Conservation (phyloP, 2,113 vertebrate genomes). For the Cynoglossus semilaevis region DNA sequence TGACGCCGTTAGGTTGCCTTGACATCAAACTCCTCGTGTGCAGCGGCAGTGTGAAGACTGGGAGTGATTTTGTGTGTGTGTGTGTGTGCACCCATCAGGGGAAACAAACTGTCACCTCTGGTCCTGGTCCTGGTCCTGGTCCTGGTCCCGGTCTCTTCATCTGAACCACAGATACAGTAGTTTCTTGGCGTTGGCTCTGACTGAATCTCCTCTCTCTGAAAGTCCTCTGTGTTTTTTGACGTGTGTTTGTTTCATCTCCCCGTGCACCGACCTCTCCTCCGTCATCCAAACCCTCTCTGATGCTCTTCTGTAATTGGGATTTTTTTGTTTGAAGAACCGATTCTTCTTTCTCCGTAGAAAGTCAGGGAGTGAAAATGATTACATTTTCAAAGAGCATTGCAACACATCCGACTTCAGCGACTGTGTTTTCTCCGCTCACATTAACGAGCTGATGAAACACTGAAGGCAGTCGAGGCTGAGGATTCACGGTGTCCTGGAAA, state of each 20-base stretch:
- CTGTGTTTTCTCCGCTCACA: background rate
- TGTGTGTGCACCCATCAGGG: too few species aligned
- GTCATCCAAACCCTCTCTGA: background rate
- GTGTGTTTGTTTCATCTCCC: background rate
- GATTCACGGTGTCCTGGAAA: background rate
- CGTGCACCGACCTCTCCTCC: background rate
- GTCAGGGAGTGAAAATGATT: background rate
- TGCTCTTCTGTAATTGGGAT: background rate
- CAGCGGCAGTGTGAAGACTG: too few species aligned
- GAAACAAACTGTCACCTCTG: too few species aligned
- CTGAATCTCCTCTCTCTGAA: too few species aligned
- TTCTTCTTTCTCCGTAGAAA: background rate
- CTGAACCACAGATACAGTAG: too few species aligned
- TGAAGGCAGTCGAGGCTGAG: background rate
- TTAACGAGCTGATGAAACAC: background rate
- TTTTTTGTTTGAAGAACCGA: background rate
- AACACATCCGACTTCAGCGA: background rate
- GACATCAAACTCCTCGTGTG: too few species aligned
- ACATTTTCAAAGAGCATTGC: background rate
- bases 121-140: too few species aligned
- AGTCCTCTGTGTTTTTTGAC: too few species aligned
- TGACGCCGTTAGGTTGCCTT: too few species aligned
- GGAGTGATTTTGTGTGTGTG: too few species aligned
- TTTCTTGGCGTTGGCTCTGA: too few species aligned
- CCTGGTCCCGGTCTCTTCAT: too few species aligned